phyloP scores from a whole-genome alignment of 2,888 invertebrate genomes.

The Drosophila neonasuta region DNA sequence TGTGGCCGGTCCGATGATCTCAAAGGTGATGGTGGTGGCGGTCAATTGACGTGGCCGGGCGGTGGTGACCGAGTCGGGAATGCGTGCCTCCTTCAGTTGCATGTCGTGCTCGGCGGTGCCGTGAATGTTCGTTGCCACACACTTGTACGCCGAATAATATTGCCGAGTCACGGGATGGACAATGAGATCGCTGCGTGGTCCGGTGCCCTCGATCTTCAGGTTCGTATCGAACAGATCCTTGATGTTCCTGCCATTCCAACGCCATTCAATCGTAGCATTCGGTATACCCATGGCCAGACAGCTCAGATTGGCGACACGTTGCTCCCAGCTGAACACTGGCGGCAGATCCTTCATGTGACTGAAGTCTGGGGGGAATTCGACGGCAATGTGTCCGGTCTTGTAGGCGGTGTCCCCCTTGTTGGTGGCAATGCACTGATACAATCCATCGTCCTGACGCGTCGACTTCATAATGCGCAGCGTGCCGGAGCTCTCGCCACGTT shows the following conservation, averaged over 20 bases:
- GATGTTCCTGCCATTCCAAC: slow-evolving; percentile 84
- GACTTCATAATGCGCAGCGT: slow-evolving; percentile 87
- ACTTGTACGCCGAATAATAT: slow-evolving; percentile 90
- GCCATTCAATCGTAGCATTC: slow-evolving; percentile 95
- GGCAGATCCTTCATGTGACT: slow-evolving; percentile 87
- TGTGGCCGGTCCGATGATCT: slow-evolving; percentile 88
- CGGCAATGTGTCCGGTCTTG: slow-evolving; percentile 91
- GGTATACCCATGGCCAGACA: slow-evolving; percentile 95
- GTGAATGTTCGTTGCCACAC: slow-evolving; percentile 89
- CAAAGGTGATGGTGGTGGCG: slow-evolving; percentile 92
- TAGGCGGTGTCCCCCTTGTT: slow-evolving; percentile 90
- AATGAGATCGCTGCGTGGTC: slow-evolving; percentile 88
- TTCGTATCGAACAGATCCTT: slow-evolving; percentile 83
- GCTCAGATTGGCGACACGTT: slow-evolving; percentile 90
- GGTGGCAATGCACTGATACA: slow-evolving; percentile 93
- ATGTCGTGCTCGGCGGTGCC: slow-evolving; percentile 88
- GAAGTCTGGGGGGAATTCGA: slow-evolving; percentile 92
- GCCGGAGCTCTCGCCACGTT: slow-evolving; percentile 85
- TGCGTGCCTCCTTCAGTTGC: slow-evolving; percentile 88
- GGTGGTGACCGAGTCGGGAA: slow-evolving; percentile 86
- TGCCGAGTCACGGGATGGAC: slow-evolving; percentile 86
- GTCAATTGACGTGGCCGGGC: slow-evolving; percentile 88
- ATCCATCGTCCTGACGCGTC: slow-evolving; percentile 90
- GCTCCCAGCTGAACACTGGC: slow-evolving; percentile 92
- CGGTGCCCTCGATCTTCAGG: slow-evolving; percentile 86